Percentiles rank a stretch among this genome's conserved stretches.
Evolutionary conservation across 2,888 invertebrate genomes (phyloP).

Genomic region (Synanthedon formicaeformis): DNA sequence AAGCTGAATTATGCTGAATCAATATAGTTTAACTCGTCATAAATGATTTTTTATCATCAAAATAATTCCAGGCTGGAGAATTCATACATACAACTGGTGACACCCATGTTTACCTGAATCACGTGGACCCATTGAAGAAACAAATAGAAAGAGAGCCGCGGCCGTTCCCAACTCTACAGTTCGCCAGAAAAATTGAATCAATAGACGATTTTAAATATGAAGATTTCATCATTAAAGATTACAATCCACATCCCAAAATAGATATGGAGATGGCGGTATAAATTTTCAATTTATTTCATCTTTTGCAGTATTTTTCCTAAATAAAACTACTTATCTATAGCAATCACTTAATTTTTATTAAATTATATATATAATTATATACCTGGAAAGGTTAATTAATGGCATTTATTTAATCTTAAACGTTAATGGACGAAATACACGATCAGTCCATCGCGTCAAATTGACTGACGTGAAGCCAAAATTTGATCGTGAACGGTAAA

Average conservation of each 20-base stretch:
- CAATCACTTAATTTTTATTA: conserved; percentile 20
- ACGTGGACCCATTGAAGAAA: conserved; percentile 83
- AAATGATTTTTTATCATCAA: neutral
- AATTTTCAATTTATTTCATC: conserved; percentile 11
- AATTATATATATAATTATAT: conserved; percentile 16
- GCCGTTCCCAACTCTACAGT: conserved; percentile 84
- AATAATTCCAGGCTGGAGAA: conserved; percentile 80
- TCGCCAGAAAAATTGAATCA: conserved; percentile 77
- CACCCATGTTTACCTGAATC: conserved; percentile 93
- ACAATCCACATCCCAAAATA: conserved; percentile 90
- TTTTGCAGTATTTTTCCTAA: neutral
- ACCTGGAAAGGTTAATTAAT: conserved; percentile 31
- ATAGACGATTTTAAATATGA: conserved; percentile 90
- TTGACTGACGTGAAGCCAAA: too few species aligned
- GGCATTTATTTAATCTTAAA: conserved; percentile 37
- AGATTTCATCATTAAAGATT: conserved; percentile 87
- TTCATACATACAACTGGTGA: conserved; percentile 96
- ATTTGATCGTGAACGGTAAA: too few species aligned
- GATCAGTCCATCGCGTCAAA: too few species aligned
- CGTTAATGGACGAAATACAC: too few species aligned
- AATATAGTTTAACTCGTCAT: neutral
- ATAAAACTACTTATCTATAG: conserved; percentile 9
- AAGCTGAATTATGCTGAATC: too few species aligned
- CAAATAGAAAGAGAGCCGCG: conserved; percentile 84
- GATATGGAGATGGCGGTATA: conserved; percentile 93